Conservation (phyloP, 2,888 invertebrate genomes). For the Phania funesta region DNA sequence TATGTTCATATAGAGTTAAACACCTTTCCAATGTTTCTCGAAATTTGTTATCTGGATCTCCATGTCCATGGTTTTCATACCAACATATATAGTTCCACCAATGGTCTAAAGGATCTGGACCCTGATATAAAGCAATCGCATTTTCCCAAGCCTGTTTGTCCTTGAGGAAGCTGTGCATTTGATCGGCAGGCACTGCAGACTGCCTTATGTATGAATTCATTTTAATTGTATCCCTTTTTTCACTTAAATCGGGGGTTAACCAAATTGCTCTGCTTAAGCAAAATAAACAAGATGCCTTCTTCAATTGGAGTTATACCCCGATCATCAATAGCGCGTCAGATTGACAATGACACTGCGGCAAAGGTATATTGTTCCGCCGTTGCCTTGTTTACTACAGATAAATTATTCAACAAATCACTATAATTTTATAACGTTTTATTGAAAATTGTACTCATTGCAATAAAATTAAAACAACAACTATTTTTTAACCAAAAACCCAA, state of each 20-base stretch:
- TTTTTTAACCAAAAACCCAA: slow-evolving; percentile 60
- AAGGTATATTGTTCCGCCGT: background rate
- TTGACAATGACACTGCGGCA: background rate
- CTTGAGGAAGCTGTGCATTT: slow-evolving; percentile 78
- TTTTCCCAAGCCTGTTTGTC: slow-evolving; percentile 87
- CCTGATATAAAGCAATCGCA: slow-evolving; percentile 89
- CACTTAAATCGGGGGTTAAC: background rate
- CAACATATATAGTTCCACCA: slow-evolving; percentile 96
- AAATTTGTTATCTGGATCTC: slow-evolving; percentile 94
- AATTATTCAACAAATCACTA: background rate
- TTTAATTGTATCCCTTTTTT: background rate
- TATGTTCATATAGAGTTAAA: slow-evolving; percentile 89
- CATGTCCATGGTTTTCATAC: slow-evolving; percentile 89
- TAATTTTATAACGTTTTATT: slow-evolving; percentile 29
- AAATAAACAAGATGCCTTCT: slow-evolving; percentile 41
- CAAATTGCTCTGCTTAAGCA: slow-evolving; percentile 26
- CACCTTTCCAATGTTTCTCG: slow-evolving; percentile 93
- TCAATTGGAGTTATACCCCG: slow-evolving; percentile 25
- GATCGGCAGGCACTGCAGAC: slow-evolving; percentile 70
- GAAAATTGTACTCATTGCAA: slow-evolving; percentile 52
- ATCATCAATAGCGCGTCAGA: slow-evolving; percentile 49
- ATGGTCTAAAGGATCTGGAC: slow-evolving; percentile 92
- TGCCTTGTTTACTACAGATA: background rate
- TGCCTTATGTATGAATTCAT: slow-evolving; percentile 72
- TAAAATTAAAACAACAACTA: slow-evolving; percentile 61